A percentile compares a stretch with the other conserved stretches of the same genome.
Conservation (phyloP, 2,113 vertebrate genomes). For the Callipepla squamata region DNA sequence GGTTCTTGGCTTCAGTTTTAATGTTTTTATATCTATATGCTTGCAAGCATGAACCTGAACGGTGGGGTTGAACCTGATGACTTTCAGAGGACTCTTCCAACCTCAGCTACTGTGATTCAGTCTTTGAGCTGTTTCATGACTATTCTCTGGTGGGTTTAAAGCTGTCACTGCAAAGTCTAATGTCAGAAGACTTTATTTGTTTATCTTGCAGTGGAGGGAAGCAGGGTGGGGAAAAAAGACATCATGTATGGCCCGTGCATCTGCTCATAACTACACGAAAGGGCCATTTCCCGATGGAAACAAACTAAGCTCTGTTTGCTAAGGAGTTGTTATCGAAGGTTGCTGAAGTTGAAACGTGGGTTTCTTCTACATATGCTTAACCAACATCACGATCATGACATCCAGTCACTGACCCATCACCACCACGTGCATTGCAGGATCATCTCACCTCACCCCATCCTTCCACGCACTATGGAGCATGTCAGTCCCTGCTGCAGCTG, state of each 20-base stretch:
- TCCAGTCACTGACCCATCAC: too few species aligned
- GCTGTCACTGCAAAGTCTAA: background rate
- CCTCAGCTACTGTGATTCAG: background rate
- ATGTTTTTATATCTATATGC: background rate
- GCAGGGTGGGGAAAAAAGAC: background rate
- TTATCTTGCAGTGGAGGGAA: background rate
- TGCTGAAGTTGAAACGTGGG: background rate
- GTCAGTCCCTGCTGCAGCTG: background rate
- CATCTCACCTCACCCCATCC: background rate
- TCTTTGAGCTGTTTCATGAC: background rate
- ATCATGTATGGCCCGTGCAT: rapidly evolving
- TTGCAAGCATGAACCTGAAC: background rate
- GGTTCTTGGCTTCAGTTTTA: background rate
- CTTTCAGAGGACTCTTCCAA: background rate
- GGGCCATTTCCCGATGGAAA: background rate
- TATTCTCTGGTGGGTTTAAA: background rate
- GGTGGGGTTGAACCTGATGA: background rate
- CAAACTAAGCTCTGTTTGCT: background rate
- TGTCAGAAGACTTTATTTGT: background rate
- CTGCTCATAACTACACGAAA: background rate
- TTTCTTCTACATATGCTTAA: background rate
- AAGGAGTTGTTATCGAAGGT: background rate
- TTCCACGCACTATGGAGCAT: rapidly evolving
- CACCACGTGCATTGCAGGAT: background rate
- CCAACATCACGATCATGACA: too few species aligned